These are phyloP conservation scores for Vanessa cardui DNA, from an alignment of 2,888 invertebrate species.

Conservation along the genomic window DNA sequence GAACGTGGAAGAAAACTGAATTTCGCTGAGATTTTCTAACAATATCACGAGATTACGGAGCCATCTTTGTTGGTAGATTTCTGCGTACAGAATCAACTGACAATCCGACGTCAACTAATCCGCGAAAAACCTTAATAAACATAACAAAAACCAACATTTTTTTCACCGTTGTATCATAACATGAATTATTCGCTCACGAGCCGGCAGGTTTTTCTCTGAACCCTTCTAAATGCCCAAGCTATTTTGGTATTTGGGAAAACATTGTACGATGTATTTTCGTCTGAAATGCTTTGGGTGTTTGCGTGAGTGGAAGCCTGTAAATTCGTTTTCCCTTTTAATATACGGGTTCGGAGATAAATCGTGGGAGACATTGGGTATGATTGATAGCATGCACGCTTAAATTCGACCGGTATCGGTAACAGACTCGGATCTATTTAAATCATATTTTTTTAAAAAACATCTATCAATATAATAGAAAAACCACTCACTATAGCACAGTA, in stretches of 20 bases:
- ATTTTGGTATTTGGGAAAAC: slow-evolving; percentile 27
- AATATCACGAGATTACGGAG: slow-evolving; percentile 29
- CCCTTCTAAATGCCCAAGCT: slow-evolving; percentile 27
- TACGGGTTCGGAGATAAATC: slow-evolving; percentile 72
- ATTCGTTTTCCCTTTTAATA: slow-evolving; percentile 68
- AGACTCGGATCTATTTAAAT: slow-evolving; percentile 21
- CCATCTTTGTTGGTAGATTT: slow-evolving; percentile 28
- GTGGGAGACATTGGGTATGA: slow-evolving; percentile 72
- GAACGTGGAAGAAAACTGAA: slow-evolving; percentile 25
- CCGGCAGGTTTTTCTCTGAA: slow-evolving; percentile 37
- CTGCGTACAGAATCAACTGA: slow-evolving; percentile 29
- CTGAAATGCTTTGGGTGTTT: slow-evolving; percentile 15
- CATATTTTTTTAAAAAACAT: slow-evolving; percentile 13
- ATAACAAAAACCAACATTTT: slow-evolving; percentile 39
- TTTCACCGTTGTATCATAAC: slow-evolving; percentile 40
- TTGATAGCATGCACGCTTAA: slow-evolving; percentile 66
- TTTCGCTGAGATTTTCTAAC: slow-evolving; percentile 26
- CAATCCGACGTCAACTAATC: slow-evolving; percentile 40
- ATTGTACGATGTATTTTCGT: slow-evolving; percentile 29
- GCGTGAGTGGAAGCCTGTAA: slow-evolving; percentile 35
- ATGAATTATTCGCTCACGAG: slow-evolving; percentile 43
- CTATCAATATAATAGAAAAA: not conserved
- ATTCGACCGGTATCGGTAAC: slow-evolving; percentile 49
- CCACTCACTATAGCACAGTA: not conserved
- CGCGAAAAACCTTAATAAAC: slow-evolving; percentile 41